Percentiles rank a stretch among this genome's conserved stretches.
phyloP scores from a whole-genome alignment of 1,140 invertebrate species.

The Drosophila bocqueti region DNA sequence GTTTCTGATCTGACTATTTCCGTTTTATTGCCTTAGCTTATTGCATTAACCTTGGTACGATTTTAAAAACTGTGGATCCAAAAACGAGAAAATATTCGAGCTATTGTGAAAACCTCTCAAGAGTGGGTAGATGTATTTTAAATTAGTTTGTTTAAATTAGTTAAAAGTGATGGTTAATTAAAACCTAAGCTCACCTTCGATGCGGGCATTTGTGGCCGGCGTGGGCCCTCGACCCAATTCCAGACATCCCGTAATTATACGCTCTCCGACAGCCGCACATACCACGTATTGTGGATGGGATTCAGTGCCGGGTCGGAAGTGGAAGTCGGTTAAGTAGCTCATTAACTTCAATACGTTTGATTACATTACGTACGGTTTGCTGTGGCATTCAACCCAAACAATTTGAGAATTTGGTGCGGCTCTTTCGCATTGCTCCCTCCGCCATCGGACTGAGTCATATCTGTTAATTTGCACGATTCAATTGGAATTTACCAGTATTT shows the following conservation, averaged over 20 bases:
- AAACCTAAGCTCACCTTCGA: slow-evolving; percentile 16
- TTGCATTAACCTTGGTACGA: too few relatives aligned
- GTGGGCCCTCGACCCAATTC: slow-evolving; percentile 70
- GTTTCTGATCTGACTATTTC: too few relatives aligned
- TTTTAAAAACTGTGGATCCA: too few relatives aligned
- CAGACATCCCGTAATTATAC: slow-evolving; percentile 35
- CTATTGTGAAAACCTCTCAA: not conserved
- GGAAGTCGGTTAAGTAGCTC: slow-evolving; percentile 74
- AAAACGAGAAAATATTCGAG: too few relatives aligned
- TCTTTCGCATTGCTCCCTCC: not conserved
- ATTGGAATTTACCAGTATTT: slow-evolving; percentile 42
- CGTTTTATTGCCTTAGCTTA: too few relatives aligned
- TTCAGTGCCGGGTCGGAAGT: slow-evolving; percentile 27
- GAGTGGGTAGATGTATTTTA: not conserved
- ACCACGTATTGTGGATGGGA: slow-evolving; percentile 25
- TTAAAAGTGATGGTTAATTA: slow-evolving; percentile 2
- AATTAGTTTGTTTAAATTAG: slow-evolving; percentile 3
- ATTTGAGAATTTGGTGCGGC: slow-evolving; percentile 38
- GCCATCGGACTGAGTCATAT: not conserved
- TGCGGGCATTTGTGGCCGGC: slow-evolving; percentile 43
- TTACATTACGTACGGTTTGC: slow-evolving; percentile 56
- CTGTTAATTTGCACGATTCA: slow-evolving; percentile 44
- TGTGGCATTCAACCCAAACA: slow-evolving; percentile 46
- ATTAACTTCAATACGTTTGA: slow-evolving; percentile 67
- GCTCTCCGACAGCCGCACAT: slow-evolving; percentile 15